Conservation (phyloP, 2,888 invertebrate genomes). For the Pimpla rufipes region DNA sequence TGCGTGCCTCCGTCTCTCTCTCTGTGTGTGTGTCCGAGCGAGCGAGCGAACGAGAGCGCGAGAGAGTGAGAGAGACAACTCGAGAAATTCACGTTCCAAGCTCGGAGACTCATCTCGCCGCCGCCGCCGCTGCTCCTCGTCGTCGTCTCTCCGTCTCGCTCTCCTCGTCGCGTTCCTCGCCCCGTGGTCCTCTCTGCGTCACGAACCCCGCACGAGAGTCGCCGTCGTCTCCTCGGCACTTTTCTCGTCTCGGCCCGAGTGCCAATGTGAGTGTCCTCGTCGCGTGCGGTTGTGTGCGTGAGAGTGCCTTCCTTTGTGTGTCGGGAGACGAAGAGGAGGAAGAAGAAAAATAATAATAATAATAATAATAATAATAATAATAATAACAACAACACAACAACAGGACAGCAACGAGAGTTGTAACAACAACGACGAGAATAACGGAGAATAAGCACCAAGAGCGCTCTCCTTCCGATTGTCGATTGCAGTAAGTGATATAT, state of each 20-base stretch:
- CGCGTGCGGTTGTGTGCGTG: slow-evolving; percentile 45
- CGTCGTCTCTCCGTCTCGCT: slow-evolving; percentile 58
- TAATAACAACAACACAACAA: too few species aligned
- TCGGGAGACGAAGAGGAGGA: neutral
- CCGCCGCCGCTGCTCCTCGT: neutral
- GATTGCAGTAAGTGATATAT: slow-evolving; percentile 36
- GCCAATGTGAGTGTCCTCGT: slow-evolving; percentile 48
- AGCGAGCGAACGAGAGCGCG: neutral
- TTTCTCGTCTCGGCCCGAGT: slow-evolving; percentile 14
- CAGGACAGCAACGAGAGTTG: too few species aligned
- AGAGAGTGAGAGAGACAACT: neutral
- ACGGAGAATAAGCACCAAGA: slow-evolving; percentile 23
- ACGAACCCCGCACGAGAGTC: slow-evolving; percentile 25
- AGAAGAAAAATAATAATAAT: slow-evolving; percentile 7
- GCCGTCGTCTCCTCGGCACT: neutral
- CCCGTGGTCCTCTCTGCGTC: slow-evolving; percentile 47
- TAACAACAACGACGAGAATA: slow-evolving; percentile 3
- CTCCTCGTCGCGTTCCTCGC: slow-evolving; percentile 48
- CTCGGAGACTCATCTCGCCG: slow-evolving; percentile 32
- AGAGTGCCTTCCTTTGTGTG: slow-evolving; percentile 46
- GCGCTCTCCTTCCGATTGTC: slow-evolving; percentile 10
- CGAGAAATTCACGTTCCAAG: slow-evolving; percentile 14
- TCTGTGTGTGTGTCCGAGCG: too few species aligned
- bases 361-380: slow-evolving; percentile 15
- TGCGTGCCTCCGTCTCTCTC: too few species aligned